These are phyloP conservation scores for Pollenia amentaria DNA, from an alignment of 2,888 invertebrate genomes.

Conservation along the genomic window DNA sequence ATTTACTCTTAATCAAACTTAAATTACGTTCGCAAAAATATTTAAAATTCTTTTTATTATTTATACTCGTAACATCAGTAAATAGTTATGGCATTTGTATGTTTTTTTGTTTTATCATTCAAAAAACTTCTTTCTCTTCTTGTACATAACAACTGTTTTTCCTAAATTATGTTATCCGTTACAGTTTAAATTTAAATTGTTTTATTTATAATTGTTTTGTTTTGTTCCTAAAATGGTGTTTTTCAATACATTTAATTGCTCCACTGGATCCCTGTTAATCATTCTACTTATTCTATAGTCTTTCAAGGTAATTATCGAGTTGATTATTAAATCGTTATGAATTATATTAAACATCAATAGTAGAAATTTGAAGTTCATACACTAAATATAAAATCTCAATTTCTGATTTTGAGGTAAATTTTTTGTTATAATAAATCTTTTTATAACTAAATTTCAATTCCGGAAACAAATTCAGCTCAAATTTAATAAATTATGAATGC, in stretches of 20 bases:
- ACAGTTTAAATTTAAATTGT: conserved; percentile 24
- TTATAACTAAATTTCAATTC: no score
- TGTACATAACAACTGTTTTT: conserved; percentile 49
- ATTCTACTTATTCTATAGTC: conserved; percentile 68
- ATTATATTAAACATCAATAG: no score
- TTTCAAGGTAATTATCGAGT: conserved; percentile 74
- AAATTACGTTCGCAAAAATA: conserved; percentile 10
- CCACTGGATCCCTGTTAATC: conserved; percentile 57
- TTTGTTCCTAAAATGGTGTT: conserved; percentile 48
- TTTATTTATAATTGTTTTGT: conserved; percentile 10
- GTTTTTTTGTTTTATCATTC: conserved; percentile 19
- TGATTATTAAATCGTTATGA: background rate
- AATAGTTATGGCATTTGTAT: conserved; percentile 13
- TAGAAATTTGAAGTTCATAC: no score
- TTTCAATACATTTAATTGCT: conserved; percentile 46
- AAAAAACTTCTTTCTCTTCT: conserved; percentile 29
- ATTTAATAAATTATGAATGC: no score
- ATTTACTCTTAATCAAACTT: background rate
- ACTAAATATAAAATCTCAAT: no score
- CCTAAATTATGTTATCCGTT: conserved; percentile 18
- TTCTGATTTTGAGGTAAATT: no score
- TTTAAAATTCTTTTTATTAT: background rate
- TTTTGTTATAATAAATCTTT: no score
- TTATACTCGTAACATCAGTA: background rate
- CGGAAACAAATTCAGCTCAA: no score